These are phyloP conservation scores for Oncorhynchus mykiss DNA, from an alignment of 2,113 vertebrate genomes.

Conservation along the genomic window DNA sequence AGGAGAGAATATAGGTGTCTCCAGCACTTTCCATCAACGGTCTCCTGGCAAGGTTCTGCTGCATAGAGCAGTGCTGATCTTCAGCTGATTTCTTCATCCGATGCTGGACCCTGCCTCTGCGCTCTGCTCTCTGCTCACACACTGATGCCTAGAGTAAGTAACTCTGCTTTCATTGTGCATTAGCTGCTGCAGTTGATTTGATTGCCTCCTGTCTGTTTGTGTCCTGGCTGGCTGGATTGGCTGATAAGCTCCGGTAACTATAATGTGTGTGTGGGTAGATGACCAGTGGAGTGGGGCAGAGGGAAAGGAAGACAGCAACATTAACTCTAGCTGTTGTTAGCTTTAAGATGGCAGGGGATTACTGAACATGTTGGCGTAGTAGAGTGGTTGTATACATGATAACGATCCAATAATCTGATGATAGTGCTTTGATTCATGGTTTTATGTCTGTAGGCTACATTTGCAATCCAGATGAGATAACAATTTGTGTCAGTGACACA, in stretches of 20 bases:
- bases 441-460: too few relatives aligned
- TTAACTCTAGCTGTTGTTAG: too few relatives aligned
- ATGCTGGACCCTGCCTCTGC: constrained; percentile 13
- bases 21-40: too few relatives aligned
- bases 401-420: too few relatives aligned
- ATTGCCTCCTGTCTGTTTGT: constrained; percentile 55
- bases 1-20: not conserved
- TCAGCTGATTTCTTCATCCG: constrained; percentile 37
- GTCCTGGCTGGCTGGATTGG: constrained; percentile 61
- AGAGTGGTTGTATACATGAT: too few relatives aligned
- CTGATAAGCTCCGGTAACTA: constrained; percentile 36
- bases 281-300: not conserved
- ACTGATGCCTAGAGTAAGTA: constrained; percentile 47
- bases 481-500: too few relatives aligned
- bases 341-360: too few relatives aligned
- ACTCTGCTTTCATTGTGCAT: constrained; percentile 65
- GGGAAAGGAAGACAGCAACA: not conserved
- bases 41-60: constrained; percentile 3
- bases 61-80: not conserved
- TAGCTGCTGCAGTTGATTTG: constrained; percentile 61
- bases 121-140: constrained; percentile 23
- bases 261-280: constrained; percentile 28
- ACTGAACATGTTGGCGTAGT: too few relatives aligned
- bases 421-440: too few relatives aligned
- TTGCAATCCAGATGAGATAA: too few relatives aligned